A percentile compares a stretch with the other conserved stretches of the same genome.
phyloP scores from a whole-genome alignment of 2,888 invertebrate species.

The Drosophila barbarae region DNA sequence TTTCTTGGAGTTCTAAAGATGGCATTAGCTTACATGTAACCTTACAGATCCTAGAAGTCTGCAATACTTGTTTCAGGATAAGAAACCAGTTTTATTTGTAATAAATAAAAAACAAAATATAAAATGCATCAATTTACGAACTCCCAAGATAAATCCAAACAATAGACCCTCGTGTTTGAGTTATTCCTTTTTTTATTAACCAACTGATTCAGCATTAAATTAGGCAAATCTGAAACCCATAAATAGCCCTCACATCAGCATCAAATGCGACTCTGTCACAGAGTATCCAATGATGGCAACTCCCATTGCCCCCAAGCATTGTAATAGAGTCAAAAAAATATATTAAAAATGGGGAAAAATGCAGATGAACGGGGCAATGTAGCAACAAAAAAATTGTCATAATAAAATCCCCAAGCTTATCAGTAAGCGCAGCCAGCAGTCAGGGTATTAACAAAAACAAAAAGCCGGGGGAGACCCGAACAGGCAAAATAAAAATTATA shows the following conservation, averaged over 20 bases:
- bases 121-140: background rate
- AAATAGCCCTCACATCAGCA: slow-evolving; percentile 18
- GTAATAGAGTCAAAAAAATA: slow-evolving; percentile 31
- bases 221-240: slow-evolving; percentile 23
- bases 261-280: slow-evolving; percentile 22
- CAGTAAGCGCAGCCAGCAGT: slow-evolving; percentile 58
- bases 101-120: background rate
- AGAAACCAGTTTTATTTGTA: background rate
- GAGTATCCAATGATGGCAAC: slow-evolving; percentile 38
- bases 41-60: background rate
- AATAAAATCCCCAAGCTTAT: slow-evolving; percentile 72
- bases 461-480: slow-evolving; percentile 28
- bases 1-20: background rate
- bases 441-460: slow-evolving; percentile 56
- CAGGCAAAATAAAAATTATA: slow-evolving; percentile 28
- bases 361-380: slow-evolving; percentile 24
- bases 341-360: slow-evolving; percentile 15
- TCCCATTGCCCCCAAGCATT: slow-evolving; percentile 42
- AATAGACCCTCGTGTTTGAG: background rate
- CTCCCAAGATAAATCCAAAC: background rate
- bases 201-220: slow-evolving; percentile 21
- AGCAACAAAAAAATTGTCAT: slow-evolving; percentile 48
- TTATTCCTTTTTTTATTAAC: background rate
- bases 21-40: background rate
- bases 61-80: too few species aligned